A percentile compares a stretch with the other conserved stretches of the same genome.
Conservation (phyloP, 2,888 invertebrate genomes). For the Anthophora plumipes region DNA sequence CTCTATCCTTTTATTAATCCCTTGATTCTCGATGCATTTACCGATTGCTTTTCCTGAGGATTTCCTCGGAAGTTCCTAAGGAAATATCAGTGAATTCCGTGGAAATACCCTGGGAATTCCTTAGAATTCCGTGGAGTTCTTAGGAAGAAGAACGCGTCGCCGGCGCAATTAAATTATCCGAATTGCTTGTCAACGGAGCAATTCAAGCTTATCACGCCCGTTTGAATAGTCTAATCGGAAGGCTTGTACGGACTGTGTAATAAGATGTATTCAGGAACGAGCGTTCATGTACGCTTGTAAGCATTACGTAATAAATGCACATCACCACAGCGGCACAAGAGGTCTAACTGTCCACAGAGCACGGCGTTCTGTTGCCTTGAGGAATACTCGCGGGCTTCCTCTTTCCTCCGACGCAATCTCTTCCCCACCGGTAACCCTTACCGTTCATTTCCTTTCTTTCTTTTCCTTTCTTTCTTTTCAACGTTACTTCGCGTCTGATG, state of each 20-base stretch:
- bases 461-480: background rate
- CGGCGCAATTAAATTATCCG: constrained; percentile 57
- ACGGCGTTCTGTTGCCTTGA: constrained; percentile 42
- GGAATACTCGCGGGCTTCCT: constrained; percentile 34
- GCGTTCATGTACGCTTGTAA: constrained; percentile 42
- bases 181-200: constrained; percentile 53
- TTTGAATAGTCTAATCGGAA: constrained; percentile 48
- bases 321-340: constrained; percentile 48
- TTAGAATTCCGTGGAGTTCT: too few species aligned
- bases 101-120: too few species aligned
- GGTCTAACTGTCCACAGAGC: constrained; percentile 60
- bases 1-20: too few species aligned
- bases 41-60: too few species aligned
- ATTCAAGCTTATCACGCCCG: constrained; percentile 40
- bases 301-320: constrained; percentile 67
- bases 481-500: constrained; percentile 2
- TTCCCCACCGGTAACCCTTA: background rate
- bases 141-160: background rate
- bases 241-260: constrained; percentile 47
- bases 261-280: constrained; percentile 53
- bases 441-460: background rate
- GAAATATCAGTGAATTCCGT: too few species aligned
- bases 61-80: too few species aligned
- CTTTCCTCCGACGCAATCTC: constrained; percentile 3
- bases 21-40: too few species aligned